Conservation (phyloP, 1,140 invertebrate species). For the Onthophagus taurus region DNA sequence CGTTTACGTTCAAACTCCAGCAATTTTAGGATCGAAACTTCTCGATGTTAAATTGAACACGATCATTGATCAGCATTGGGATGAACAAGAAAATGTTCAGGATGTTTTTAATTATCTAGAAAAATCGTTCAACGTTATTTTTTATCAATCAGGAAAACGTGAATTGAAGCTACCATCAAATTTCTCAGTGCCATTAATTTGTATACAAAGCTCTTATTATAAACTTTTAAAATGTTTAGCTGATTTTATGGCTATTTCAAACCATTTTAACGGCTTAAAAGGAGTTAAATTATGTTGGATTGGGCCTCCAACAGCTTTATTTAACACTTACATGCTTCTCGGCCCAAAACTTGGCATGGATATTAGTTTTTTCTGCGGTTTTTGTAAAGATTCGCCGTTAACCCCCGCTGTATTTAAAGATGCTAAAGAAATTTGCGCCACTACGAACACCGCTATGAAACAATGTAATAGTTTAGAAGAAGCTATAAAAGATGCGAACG, state of each 20-base stretch:
- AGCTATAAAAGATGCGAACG: neutral
- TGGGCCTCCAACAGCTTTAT: neutral
- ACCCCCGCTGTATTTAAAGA: neutral
- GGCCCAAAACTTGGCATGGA: slow-evolving; percentile 2
- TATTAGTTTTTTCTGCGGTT: neutral
- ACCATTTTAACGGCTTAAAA: neutral
- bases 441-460: neutral
- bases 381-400: neutral
- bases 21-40: neutral
- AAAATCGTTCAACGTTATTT: neutral
- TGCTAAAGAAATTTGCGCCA: neutral
- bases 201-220: neutral
- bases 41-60: neutral
- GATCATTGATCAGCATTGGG: neutral
- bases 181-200: neutral
- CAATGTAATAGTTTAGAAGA: neutral
- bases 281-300: neutral
- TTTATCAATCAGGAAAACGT: neutral
- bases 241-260: neutral
- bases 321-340: neutral
- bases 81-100: neutral
- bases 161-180: neutral
- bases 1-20: neutral
- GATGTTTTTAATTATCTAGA: neutral
- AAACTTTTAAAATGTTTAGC: neutral